Base-by-base conservation (phyloP, 92 coral and sea anemone genomes). In the Siderastrea siderea region DNA sequence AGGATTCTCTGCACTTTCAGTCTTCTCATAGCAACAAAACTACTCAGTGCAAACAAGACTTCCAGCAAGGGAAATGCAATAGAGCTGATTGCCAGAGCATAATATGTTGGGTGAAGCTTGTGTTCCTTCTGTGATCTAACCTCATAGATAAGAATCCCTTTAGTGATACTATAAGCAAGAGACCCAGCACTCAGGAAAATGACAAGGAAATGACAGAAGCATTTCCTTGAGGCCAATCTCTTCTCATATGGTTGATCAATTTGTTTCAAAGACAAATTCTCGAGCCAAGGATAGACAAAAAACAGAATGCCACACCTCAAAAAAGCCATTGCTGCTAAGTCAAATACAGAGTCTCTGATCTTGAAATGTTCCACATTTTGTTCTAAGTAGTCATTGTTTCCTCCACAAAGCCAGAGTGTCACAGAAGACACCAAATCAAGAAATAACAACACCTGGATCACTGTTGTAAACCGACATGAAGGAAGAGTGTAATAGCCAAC, bases 341-440 rank as follows among this genome's bases (percentile, higher is more conserved):
- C 99, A 80, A 95, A 91, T 26, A 96, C 97, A 6, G 98, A 91
- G 72, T 91, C 92, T 77, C 93, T 87, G 5, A 96, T 87, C 48
- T 75, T 90, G 77, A 96, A 96, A 53, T 85, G 90, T 4, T 87
- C 74, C 15, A 96, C 92, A 79, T 71, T 95, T n/a, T 85, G 48
- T 73, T 95, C 96, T 91, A 96, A 55, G 66, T 96, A 95, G 11
- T 93, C 48, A 3, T 89, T 84, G 82, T 87, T 14, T 49, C 99
- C 98, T 45, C 99, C 98, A 78, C 95, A 80, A 59, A 96, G 91
- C 99, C 99, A 96, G 13, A 96, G 86, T 6, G 96, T 85, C 26
- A 92, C 75, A 15, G 98, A 93, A 6, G 95, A 92, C 0, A 71
- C 83, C 38, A 96, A 82, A 71, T 96, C 99, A 43, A 84, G 70